Base-by-base conservation (phyloP, 1,140 invertebrate genomes). In the Himalopsyche phryganea region DNA sequence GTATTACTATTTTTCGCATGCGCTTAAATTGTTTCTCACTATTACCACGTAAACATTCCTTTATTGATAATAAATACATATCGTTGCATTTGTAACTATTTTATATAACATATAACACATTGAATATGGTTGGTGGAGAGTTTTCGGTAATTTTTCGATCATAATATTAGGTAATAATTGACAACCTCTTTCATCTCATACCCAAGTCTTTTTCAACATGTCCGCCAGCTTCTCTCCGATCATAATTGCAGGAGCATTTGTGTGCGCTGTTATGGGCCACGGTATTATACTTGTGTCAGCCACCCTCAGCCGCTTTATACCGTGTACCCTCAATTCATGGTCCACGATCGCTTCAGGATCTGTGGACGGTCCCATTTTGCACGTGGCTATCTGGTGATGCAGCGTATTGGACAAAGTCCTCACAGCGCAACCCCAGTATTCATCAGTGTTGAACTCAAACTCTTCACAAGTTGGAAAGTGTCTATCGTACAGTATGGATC, bases 271-370 rank as follows among this genome's bases (percentile, higher is more conserved):
- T 6, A 66, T 20, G 1, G 71, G 44, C 13, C 40, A 49, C 0
- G 77, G 77, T 48, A 78, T 74, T 4, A 78, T 64, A 13, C 73
- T 73, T 2, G 72, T 71, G 53, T 79, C 77, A 6, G 70, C 66
- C 1, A 79, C 77, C 28, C 77, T 59, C 2, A 77, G 44, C 17
- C 63, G 63, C 33, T 68, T 73, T 4, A 77, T 53, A 35, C 79
- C 71, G 54, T 76, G 64, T 2, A 83, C 81, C 49, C 71, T 68
- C 17, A 85, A 69, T 63, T 78, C 67, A 46, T 76, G 68, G 65
- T 85, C 80, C 6, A 86, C 83, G 9, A 87, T 83, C 1, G 83
- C 74, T 38, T 73, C 66, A 2, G 73, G 69, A 68, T 84, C 81
- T 6, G 66, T 64, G 0, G 47, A n/a, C 1, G 73, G 73, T 7